Conservation (phyloP, 2,888 invertebrate genomes). For the Malachius bipustulatus region DNA sequence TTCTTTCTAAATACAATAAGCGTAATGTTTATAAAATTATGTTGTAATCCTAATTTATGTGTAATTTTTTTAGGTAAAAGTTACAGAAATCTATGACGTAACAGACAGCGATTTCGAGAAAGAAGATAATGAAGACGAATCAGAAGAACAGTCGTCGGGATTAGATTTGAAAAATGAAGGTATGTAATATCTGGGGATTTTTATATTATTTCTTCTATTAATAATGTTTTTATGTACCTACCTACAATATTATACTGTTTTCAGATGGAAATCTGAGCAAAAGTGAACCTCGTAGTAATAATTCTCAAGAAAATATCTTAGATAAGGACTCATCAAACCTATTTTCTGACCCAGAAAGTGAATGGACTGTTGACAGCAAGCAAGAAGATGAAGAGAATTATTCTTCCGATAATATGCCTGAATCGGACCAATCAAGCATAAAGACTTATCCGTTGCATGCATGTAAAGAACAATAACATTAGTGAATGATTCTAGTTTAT, state of each 20-base stretch:
- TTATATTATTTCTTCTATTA: too few relatives aligned
- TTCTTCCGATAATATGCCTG: conserved; percentile 39
- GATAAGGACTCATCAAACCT: conserved; percentile 42
- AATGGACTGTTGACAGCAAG: conserved; percentile 42
- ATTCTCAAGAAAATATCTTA: conserved; percentile 43
- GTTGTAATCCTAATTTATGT: neutral
- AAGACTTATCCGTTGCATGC: too few relatives aligned
- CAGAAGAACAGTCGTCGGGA: too few relatives aligned
- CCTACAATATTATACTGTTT: too few relatives aligned
- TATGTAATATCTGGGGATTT: too few relatives aligned
- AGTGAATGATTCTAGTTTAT: too few relatives aligned
- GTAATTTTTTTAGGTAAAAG: conserved; percentile 49
- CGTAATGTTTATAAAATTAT: conserved; percentile 3
- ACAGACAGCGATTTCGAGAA: conserved; percentile 62
- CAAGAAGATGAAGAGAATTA: conserved; percentile 28
- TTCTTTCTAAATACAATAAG: too few relatives aligned
- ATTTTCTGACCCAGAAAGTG: conserved; percentile 62
- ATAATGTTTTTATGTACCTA: too few relatives aligned
- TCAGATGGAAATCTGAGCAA: too few relatives aligned
- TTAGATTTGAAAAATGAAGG: conserved; percentile 58
- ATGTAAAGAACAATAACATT: too few relatives aligned
- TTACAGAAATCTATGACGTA: conserved; percentile 83
- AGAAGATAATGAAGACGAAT: conserved; percentile 47
- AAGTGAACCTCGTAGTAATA: too few relatives aligned
- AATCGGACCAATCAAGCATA: conserved; percentile 45